phyloP scores from a whole-genome alignment of 2,113 vertebrate genomes.

The Neomonachus schauinslandi region DNA sequence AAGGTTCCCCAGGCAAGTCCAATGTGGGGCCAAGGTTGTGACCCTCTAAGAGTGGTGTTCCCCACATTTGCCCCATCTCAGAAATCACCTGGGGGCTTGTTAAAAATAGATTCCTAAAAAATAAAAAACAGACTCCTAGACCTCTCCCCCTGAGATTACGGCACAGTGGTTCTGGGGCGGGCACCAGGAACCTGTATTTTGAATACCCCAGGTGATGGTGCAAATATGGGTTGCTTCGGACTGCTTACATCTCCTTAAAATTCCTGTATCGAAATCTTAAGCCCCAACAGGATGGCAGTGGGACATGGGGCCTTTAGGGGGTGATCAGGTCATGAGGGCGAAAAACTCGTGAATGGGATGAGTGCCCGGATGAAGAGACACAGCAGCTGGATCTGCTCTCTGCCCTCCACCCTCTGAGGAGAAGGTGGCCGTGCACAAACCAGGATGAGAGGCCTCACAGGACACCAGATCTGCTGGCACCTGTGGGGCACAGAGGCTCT shows the following conservation, averaged over 20 bases:
- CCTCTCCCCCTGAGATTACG: neutral
- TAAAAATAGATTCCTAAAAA: neutral
- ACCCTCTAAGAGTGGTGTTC: neutral
- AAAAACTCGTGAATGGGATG: neutral
- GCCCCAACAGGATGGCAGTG: neutral
- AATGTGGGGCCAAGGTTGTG: neutral
- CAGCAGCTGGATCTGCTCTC: neutral
- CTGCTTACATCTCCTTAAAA: neutral
- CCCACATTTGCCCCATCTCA: neutral
- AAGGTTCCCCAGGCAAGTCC: neutral
- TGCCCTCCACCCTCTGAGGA: neutral
- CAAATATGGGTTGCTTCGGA: no score
- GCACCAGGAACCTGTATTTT: neutral
- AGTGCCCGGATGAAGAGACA: neutral
- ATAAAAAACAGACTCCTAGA: neutral
- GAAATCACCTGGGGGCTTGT: neutral
- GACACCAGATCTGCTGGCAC: neutral
- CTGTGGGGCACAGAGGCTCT: neutral
- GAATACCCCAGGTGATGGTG: neutral
- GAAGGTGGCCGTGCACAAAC: neutral
- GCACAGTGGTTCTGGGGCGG: neutral
- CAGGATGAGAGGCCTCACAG: neutral
- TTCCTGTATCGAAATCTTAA: neutral
- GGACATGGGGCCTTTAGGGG: neutral
- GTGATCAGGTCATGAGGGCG: neutral